Evolutionary conservation across 1,140 invertebrate genomes (phyloP).

Genomic region (Phymorhynchus buccinoides): DNA sequence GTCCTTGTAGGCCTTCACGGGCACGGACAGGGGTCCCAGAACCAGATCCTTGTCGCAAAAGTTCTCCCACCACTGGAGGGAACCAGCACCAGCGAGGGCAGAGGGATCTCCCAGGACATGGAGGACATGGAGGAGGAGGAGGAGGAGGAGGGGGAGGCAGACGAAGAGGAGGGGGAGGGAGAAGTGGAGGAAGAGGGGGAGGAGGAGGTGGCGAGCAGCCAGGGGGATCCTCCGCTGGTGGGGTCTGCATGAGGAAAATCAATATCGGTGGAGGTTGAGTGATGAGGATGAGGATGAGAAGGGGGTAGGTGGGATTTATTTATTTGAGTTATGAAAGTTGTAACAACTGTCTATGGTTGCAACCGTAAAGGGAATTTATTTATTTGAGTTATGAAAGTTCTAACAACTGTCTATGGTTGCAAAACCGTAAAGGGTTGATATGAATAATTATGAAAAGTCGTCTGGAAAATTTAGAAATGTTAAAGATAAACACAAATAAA

Average conservation of each 20-base stretch:
- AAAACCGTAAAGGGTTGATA: too few relatives aligned
- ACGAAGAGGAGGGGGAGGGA: background rate
- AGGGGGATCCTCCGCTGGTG: too few relatives aligned
- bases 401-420: too few relatives aligned
- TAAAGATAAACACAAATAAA: too few relatives aligned
- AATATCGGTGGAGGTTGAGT: background rate
- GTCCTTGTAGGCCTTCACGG: conserved; percentile 54
- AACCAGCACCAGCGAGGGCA: conserved; percentile 86
- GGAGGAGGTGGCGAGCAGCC: background rate
- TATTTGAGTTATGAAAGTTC: too few relatives aligned
- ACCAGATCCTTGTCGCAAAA: conserved; percentile 82
- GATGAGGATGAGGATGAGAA: background rate
- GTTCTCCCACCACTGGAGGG: conserved; percentile 99
- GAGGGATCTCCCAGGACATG: conserved; percentile 86
- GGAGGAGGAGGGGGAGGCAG: too few relatives aligned
- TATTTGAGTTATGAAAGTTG: too few relatives aligned
- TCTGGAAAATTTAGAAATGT: too few relatives aligned
- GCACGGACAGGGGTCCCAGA: conserved; percentile 51
- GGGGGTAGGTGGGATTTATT: too few relatives aligned
- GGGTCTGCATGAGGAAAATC: background rate
- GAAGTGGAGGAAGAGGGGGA: background rate
- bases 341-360: too few relatives aligned
- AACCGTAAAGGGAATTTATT: too few relatives aligned
- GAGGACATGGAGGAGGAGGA: conserved; percentile 53
- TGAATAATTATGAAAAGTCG: too few relatives aligned